These are phyloP conservation scores for Physocephala rufipes DNA, from an alignment of 2,888 invertebrate species.

Conservation along the genomic window DNA sequence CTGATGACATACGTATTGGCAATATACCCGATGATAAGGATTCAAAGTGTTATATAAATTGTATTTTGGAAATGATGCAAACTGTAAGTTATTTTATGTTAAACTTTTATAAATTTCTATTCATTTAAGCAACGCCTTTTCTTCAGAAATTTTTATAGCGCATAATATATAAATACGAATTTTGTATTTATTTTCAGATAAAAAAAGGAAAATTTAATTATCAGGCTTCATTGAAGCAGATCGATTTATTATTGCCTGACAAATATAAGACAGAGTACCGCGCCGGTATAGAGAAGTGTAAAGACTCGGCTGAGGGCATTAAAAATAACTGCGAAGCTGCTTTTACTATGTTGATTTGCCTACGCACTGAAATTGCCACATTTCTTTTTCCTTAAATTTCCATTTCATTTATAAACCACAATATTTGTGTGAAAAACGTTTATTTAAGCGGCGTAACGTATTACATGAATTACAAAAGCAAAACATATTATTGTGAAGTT, in stretches of 20 bases:
- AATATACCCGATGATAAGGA: constrained; percentile 59
- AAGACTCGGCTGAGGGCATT: constrained; percentile 56
- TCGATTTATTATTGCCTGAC: constrained; percentile 62
- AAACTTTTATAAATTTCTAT: neutral
- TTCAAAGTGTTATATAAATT: constrained; percentile 68
- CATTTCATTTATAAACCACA: no score
- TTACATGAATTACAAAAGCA: no score
- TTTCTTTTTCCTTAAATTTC: constrained; percentile 61
- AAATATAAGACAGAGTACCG: constrained; percentile 55
- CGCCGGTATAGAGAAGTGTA: constrained; percentile 55
- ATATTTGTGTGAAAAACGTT: no score
- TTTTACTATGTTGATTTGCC: constrained; percentile 54
- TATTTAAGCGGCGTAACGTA: no score
- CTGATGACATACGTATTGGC: constrained; percentile 56
- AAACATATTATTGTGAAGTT: no score
- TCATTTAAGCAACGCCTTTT: neutral
- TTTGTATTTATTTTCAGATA: constrained; percentile 53
- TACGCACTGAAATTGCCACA: constrained; percentile 52
- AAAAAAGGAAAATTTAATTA: constrained; percentile 63
- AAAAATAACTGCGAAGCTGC: constrained; percentile 63
- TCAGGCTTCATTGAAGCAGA: constrained; percentile 61
- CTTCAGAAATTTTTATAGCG: neutral
- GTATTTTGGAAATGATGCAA: constrained; percentile 68
- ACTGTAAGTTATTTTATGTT: constrained; percentile 61
- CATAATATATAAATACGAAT: no score